Evolutionary conservation across 1,140 invertebrate species (phyloP).

Genomic region (Nomia melanderi): DNA sequence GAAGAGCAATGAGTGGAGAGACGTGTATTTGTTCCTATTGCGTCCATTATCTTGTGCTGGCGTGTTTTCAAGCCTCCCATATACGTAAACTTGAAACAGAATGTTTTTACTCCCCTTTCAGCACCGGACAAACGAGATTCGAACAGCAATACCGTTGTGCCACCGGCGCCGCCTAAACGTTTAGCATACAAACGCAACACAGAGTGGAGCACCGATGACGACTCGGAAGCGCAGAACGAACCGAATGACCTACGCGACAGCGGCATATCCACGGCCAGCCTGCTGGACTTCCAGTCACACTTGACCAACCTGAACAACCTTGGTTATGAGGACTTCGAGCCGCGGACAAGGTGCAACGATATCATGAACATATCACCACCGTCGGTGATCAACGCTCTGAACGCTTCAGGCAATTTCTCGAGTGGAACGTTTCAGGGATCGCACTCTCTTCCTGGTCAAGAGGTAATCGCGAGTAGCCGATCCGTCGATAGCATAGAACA

Average conservation of each 20-base stretch:
- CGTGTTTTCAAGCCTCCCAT: too few species aligned
- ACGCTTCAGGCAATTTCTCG: conserved; percentile 72
- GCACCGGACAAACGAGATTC: conserved; percentile 83
- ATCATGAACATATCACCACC: conserved; percentile 80
- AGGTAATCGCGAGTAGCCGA: conserved; percentile 61
- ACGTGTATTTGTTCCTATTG: too few species aligned
- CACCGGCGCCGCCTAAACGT: conserved; percentile 84
- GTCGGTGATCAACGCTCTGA: conserved; percentile 75
- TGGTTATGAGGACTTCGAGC: conserved; percentile 83
- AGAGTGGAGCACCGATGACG: conserved; percentile 77
- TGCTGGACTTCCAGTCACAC: conserved; percentile 78
- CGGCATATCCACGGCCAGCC: conserved; percentile 82
- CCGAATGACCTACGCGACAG: conserved; percentile 81
- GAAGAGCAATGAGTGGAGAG: too few species aligned
- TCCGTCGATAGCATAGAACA: too few species aligned
- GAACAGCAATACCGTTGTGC: conserved; percentile 73
- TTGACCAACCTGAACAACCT: conserved; percentile 83
- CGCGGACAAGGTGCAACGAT: conserved; percentile 77
- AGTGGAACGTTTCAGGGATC: conserved; percentile 76
- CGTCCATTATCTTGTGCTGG: too few species aligned
- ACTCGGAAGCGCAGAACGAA: conserved; percentile 70
- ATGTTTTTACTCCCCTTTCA: conserved; percentile 65
- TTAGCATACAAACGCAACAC: conserved; percentile 80
- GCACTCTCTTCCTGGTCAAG: conserved; percentile 76
- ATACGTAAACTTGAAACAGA: not conserved